Evolutionary conservation across 2,888 invertebrate genomes (phyloP).

Genomic region (Drosophila paramelanica): DNA sequence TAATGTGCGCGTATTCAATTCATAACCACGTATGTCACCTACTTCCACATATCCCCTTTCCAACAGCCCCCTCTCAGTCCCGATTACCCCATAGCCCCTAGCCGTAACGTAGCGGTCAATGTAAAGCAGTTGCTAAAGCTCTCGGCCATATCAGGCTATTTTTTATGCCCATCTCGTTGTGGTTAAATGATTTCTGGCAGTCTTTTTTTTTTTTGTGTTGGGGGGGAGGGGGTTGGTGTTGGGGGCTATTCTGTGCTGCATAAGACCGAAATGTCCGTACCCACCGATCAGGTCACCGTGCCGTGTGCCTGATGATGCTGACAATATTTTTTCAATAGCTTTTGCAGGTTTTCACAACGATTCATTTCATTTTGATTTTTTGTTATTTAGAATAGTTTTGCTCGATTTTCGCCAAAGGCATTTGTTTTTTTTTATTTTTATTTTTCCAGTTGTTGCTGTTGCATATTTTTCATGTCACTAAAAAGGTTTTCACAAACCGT

Average conservation of each 20-base stretch:
- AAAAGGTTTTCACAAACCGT: slow-evolving; percentile 62
- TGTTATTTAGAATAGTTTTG: slow-evolving; percentile 67
- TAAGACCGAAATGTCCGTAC: neutral
- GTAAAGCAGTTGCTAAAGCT: slow-evolving; percentile 38
- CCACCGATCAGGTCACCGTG: neutral
- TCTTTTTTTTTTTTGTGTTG: neutral
- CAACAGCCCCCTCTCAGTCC: neutral
- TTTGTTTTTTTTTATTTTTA: slow-evolving; percentile 6
- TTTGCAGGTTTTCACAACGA: slow-evolving; percentile 57
- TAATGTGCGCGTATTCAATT: slow-evolving; percentile 74
- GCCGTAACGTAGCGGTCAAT: slow-evolving; percentile 26
- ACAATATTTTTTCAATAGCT: slow-evolving; percentile 76
- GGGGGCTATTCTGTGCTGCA: slow-evolving; percentile 30
- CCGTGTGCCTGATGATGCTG: slow-evolving; percentile 51
- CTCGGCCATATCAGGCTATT: slow-evolving; percentile 37
- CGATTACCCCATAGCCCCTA: slow-evolving; percentile 5
- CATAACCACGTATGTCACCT: slow-evolving; percentile 67
- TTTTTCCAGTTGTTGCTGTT: slow-evolving; percentile 33
- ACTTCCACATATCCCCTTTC: too few species aligned
- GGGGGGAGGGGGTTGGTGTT: too few species aligned
- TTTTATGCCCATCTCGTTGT: slow-evolving; percentile 55
- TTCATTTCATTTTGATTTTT: slow-evolving; percentile 79
- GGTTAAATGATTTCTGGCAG: slow-evolving; percentile 68
- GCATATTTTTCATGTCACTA: slow-evolving; percentile 81
- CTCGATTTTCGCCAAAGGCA: slow-evolving; percentile 12